A percentile compares a stretch with the other conserved stretches of the same genome.
Evolutionary conservation across 2,797 vertebrate genomes (phyloP).

Genomic region (Lycodopsis pacificus): DNA sequence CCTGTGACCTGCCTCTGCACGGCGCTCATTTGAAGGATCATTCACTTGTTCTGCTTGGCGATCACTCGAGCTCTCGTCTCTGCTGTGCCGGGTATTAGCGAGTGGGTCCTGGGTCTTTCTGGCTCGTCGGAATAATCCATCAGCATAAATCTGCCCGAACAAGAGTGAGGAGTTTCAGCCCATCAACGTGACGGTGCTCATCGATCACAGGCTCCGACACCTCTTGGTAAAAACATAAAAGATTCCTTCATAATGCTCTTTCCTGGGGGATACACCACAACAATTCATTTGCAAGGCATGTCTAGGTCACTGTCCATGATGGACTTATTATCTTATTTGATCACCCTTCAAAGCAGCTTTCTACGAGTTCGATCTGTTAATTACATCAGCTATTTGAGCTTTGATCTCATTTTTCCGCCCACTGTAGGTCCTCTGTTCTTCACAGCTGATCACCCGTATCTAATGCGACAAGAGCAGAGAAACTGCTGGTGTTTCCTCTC

Average conservation of each 20-base stretch:
- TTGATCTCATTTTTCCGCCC: slow-evolving; percentile 65
- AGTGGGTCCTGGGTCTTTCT: slow-evolving; percentile 53
- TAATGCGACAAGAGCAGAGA: slow-evolving; percentile 79
- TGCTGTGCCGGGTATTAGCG: slow-evolving; percentile 67
- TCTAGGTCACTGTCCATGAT: slow-evolving; percentile 5
- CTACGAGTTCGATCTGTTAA: slow-evolving; percentile 54
- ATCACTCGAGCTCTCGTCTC: slow-evolving; percentile 47
- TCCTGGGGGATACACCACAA: slow-evolving; percentile 27
- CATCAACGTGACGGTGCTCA: slow-evolving; percentile 64
- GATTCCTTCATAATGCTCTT: slow-evolving; percentile 55
- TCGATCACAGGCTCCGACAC: slow-evolving; percentile 66
- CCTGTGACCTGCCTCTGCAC: slow-evolving; percentile 59
- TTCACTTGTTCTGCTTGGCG: slow-evolving; percentile 60
- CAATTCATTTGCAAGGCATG: neutral
- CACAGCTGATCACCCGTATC: slow-evolving; percentile 73
- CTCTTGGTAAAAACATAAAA: slow-evolving; percentile 58
- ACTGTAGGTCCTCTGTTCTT: slow-evolving; percentile 54
- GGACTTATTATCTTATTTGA: slow-evolving; percentile 48
- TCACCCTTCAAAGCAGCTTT: slow-evolving; percentile 42
- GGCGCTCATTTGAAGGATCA: slow-evolving; percentile 67
- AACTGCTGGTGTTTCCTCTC: slow-evolving; percentile 54
- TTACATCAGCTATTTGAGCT: slow-evolving; percentile 69
- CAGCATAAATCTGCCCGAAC: slow-evolving; percentile 75
- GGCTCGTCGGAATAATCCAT: slow-evolving; percentile 61
- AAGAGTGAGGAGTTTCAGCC: slow-evolving; percentile 71